Conservation (phyloP, 2,113 vertebrate genomes). For the Heterotilapia buettikoferi region DNA sequence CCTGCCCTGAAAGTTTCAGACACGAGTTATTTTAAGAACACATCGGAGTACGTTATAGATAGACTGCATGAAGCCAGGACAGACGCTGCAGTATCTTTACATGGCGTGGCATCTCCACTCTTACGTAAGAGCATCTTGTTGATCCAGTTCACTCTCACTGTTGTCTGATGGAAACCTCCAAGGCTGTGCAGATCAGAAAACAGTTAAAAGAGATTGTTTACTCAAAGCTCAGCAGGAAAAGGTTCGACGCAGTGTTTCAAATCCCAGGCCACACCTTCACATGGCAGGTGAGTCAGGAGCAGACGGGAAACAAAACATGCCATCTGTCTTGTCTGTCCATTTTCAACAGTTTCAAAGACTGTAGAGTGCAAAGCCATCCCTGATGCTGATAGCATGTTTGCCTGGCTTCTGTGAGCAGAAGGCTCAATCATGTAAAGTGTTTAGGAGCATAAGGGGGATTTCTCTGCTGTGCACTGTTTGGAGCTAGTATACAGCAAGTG, state of each 20-base stretch:
- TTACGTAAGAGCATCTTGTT: neutral
- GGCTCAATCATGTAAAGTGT: neutral
- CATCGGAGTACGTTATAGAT: neutral
- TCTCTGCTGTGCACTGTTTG: neutral
- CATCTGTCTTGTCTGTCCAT: neutral
- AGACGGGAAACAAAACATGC: neutral
- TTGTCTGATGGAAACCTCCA: neutral
- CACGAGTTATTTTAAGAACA: neutral
- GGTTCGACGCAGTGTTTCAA: rapidly evolving
- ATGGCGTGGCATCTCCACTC: neutral
- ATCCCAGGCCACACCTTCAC: neutral
- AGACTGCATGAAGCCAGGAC: neutral
- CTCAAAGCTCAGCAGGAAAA: neutral
- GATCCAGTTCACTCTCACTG: neutral
- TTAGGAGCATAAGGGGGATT: neutral
- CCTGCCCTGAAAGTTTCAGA: neutral
- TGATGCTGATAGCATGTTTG: neutral
- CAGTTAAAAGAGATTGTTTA: rapidly evolving
- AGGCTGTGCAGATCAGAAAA: neutral
- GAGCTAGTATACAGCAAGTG: neutral
- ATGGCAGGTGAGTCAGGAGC: neutral
- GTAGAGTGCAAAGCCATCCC: neutral
- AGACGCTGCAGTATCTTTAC: neutral
- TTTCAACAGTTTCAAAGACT: neutral
- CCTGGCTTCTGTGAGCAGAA: neutral